These are phyloP conservation scores for Uria lomvia DNA, from an alignment of 2,113 vertebrate genomes.

Conservation along the genomic window DNA sequence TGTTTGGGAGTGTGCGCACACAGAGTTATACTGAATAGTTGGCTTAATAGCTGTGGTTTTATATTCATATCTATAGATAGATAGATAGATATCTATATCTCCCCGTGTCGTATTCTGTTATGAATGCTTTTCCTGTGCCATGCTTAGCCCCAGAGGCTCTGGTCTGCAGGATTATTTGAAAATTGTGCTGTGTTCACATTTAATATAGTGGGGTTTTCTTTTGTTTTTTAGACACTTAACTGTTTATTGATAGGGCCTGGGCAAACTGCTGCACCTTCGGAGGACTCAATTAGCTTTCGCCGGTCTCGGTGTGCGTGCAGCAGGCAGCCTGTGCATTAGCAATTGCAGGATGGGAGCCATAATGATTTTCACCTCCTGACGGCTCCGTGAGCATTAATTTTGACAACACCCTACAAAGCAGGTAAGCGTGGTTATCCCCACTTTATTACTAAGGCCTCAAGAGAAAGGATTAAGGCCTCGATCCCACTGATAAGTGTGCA, in stretches of 20 bases:
- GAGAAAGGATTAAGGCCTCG: background rate
- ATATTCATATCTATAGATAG: background rate
- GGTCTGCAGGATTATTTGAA: background rate
- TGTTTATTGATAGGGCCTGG: constrained; percentile 44
- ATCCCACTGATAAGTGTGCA: background rate
- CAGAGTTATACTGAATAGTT: background rate
- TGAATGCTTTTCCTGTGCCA: background rate
- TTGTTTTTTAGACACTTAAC: constrained; percentile 47
- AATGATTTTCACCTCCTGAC: constrained; percentile 39
- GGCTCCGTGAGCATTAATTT: constrained; percentile 10
- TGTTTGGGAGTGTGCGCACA: background rate
- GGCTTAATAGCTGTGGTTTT: background rate
- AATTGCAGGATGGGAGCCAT: constrained; percentile 23
- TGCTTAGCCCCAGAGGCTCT: constrained; percentile 3
- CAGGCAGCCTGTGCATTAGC: constrained; percentile 1
- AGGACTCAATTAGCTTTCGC: constrained; percentile 51
- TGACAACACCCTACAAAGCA: constrained; percentile 12
- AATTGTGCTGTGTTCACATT: constrained; percentile 30
- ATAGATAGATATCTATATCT: background rate
- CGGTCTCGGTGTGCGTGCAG: background rate
- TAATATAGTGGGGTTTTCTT: background rate
- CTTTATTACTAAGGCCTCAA: background rate
- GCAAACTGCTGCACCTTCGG: constrained; percentile 30
- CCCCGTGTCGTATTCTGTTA: background rate
- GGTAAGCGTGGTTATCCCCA: background rate